phyloP scores from a whole-genome alignment of 2,113 vertebrate species.

The Calidris pugnax region DNA sequence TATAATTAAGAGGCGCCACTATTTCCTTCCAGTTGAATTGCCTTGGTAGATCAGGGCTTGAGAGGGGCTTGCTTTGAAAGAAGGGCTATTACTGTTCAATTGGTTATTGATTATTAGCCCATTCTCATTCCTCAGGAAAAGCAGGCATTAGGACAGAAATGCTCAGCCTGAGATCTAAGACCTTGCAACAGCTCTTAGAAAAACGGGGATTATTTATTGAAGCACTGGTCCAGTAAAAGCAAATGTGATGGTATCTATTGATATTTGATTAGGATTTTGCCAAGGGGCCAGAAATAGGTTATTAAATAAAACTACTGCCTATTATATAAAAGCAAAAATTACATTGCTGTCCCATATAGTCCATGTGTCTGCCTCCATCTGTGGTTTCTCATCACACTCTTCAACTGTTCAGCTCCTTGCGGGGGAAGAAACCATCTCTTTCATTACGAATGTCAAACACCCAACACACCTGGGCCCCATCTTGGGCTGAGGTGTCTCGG shows the following conservation, averaged over 20 bases:
- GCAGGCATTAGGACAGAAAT: background rate
- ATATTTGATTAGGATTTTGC: slow-evolving; percentile 14
- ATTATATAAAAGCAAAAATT: background rate
- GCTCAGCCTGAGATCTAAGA: background rate
- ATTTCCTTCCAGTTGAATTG: background rate
- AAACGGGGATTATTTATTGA: background rate
- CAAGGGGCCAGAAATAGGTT: background rate
- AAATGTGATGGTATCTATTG: background rate
- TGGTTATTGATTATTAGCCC: slow-evolving; percentile 45
- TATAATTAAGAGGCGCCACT: background rate
- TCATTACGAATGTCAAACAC: background rate
- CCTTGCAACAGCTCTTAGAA: background rate
- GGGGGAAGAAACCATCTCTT: background rate
- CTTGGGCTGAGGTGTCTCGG: background rate
- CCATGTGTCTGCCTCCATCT: background rate
- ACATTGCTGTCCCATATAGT: background rate
- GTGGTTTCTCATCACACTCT: background rate
- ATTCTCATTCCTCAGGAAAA: background rate
- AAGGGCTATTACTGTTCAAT: background rate
- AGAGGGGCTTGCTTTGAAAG: background rate
- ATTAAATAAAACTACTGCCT: background rate
- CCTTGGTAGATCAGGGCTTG: background rate
- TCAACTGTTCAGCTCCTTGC: background rate
- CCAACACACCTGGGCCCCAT: background rate
- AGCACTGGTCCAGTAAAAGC: background rate